Evolutionary conservation across 2,113 vertebrate genomes (phyloP), one percentile per base, ranked within the genome.

Genomic region (Macaca mulatta): DNA sequence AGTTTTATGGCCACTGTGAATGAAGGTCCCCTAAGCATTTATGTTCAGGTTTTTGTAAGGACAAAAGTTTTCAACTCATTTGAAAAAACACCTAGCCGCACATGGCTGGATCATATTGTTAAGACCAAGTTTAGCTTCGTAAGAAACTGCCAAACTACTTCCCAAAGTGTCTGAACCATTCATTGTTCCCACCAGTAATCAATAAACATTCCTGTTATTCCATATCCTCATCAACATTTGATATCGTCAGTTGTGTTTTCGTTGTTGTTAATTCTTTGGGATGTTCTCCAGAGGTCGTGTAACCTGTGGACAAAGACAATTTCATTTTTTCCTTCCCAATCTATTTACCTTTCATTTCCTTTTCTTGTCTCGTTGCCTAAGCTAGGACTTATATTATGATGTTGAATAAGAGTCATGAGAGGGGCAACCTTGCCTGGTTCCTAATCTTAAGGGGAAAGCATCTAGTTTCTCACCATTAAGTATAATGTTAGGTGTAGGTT

Each of bases 361-460:
- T 94, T 86, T 87, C 69, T 78, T 94, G 23, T 83, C 38, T 85
- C 85, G 89, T 38, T 93, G 40, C n/a, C 78, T 38, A 85, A n/a
- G 11, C 25, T 57, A 40, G 25, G 23, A 61, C 2, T 88, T 74
- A 57, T 90, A 74, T 23, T 77, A 13, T 81, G 6, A 72, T 85
- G 22, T 48, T 59, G 2, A 89, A 14, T 59, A 75, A 52, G 17
- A 50, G 17, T 67, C 18, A 17, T 40, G 16, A 45, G n/a, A 93
- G 8, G 4, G 7, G 14, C 8, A 81, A 52, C 1, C 4, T 80
- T 80, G 6, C 7, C n/a, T 30, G 64, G 57, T 64, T 72, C 6
- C n/a, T 55, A 8, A 1, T 84, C 3, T 43, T 50, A 77, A 52
- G 9, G 8, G 13, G 0, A 55, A 83, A 79, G 12, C 3, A 32